These are phyloP conservation scores for Platanista minor DNA, from an alignment of 2,113 vertebrate genomes.

Conservation along the genomic window DNA sequence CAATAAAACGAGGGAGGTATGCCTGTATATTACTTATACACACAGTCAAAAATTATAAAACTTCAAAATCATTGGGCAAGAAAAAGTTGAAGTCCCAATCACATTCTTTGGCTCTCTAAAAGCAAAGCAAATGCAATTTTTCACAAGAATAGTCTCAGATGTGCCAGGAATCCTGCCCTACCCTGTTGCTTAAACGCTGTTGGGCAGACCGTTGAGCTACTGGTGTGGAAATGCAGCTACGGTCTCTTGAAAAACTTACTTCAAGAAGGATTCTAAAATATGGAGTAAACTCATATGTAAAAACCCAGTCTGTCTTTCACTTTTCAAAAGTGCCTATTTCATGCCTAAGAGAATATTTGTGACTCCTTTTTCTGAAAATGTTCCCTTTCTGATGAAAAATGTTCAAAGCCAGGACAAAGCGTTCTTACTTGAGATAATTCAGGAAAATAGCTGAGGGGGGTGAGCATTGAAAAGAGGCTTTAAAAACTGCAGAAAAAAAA, in stretches of 20 bases:
- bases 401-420: background rate
- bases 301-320: background rate
- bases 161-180: background rate
- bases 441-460: background rate
- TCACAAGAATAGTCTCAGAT: background rate
- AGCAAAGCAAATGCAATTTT: background rate
- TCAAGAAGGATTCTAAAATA: background rate
- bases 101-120: background rate
- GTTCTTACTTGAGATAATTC: background rate
- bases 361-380: background rate
- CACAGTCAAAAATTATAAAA: background rate
- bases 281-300: background rate
- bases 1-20: background rate
- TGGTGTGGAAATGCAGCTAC: background rate
- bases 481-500: background rate
- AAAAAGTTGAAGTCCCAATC: background rate
- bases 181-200: background rate
- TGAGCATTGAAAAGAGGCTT: background rate
- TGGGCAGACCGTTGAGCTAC: background rate
- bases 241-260: background rate
- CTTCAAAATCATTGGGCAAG: background rate
- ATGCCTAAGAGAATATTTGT: background rate
- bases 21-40: background rate
- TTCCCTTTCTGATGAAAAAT: conserved; percentile 9
- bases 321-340: background rate